Base-by-base conservation (phyloP, 2,113 vertebrate species). In the Leptodactylus fuscus region DNA sequence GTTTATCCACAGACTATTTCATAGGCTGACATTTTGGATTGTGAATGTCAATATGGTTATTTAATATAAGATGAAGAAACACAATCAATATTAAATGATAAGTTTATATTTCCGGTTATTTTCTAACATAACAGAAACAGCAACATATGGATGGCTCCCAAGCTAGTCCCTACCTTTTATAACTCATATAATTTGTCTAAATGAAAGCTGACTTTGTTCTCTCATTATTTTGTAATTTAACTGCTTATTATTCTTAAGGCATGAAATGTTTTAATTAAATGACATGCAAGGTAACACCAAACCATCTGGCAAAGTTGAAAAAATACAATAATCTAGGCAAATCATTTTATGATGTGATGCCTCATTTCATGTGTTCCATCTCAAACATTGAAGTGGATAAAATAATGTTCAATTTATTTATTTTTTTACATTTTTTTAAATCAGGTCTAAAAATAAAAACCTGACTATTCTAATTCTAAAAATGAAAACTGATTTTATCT, bases 171-270 rank as follows among this genome's bases (percentile, higher is more conserved):
- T 70, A 70, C 60, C 46, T 81, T 81, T 81, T 70, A 49, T 49
- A 70, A 51, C 65, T 32, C 60, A 32, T 49, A 51, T 70, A 51
- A 81, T 70, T 81, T 70, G 62, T 81, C 62, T 81, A 81, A 81
- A 81, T 81, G 80, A 81, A 81, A 69, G 60, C 44, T 81, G 80
- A 81, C 80, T 81, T 65, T 67, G 41, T 81, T 81, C 41, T 70
- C 60, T 81, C 80, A 81, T 81, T 70, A 81, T 81, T 67, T 81
- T 70, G 80, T 36, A 81, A 81, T 81, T 81, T 81, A 81, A 81
- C 80, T 70, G 62, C 60, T 81, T 81, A 81, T 81, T 65, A 81
- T 81, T 81, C 80, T 81, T 81, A 81, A 49, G 48, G 80, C 80
- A 81, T 81, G 60, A 70, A 69, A 81, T 70, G 4, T 81, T 81